Evolutionary conservation across 2,888 invertebrate species (phyloP), one percentile per base, ranked within the genome.

Genomic region (Meta bourneti): DNA sequence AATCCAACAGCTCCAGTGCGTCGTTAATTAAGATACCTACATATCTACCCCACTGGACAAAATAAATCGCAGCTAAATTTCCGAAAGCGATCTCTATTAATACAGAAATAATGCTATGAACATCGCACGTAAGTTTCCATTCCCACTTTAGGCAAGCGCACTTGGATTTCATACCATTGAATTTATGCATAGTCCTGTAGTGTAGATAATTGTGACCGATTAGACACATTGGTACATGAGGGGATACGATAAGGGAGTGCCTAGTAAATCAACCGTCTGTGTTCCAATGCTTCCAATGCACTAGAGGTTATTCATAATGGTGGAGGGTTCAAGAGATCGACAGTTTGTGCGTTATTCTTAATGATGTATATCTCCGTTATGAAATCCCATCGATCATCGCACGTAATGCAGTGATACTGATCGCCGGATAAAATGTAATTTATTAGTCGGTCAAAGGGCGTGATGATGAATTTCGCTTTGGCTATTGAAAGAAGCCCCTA

Each of bases 211-310:
- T 61, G 61, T 61, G 61, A 61, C 61, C 79, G 61, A 79, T 69
- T 79, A 20, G 79, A 79, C 79, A 11, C 34, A 16, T 34, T 19
- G 34, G 54, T 61, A 34, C 61, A 79, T 20, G 7, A 7, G 61
- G 34, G 61, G 54, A 34, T 34, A 54, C 7, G 79, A 79, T 79
- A 79, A 79, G 79, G 54, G 61, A 34, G 20, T 79, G 54, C 61
- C 77, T 54, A 61, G 34, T 79, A 61, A 79, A 79, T 79, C 79
- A 79, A 49, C 52, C 61, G 34, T 4, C 34, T 34, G 34, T 34
- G 34, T 34, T 34, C 34, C 34, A 34, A 34, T 51, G 77, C 7
- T 52, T 51, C 48, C 7, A 6, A 34, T 34, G 77, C 34, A 34
- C 61, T 11, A 34, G 7, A 11, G 61, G 54, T 54, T 79, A 79